These are phyloP conservation scores for Camponotus floridanus DNA, from an alignment of 1,140 invertebrate species.

Conservation along the genomic window DNA sequence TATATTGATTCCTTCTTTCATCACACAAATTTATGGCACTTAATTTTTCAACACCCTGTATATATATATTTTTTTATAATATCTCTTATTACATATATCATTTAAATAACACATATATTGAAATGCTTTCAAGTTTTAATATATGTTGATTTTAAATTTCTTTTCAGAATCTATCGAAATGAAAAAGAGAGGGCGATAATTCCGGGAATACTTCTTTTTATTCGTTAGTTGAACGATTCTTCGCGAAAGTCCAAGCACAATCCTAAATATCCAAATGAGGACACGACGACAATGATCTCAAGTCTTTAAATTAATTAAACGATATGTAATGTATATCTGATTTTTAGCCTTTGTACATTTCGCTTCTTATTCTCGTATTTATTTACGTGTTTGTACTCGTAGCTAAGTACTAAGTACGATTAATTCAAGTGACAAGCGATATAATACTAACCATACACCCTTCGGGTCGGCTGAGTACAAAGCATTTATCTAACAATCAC, in stretches of 20 bases:
- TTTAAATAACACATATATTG: background rate
- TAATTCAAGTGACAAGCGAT: conserved; percentile 54
- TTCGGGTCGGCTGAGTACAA: conserved; percentile 83
- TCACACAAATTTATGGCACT: no score
- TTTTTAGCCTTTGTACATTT: conserved; percentile 82
- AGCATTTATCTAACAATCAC: conserved; percentile 81
- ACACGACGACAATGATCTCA: conserved; percentile 84
- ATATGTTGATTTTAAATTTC: background rate
- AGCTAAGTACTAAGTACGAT: conserved; percentile 71
- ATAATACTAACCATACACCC: conserved; percentile 80
- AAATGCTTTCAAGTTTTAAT: background rate
- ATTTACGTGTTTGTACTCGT: conserved; percentile 81
- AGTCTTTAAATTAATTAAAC: conserved; percentile 82
- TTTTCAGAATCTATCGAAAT: background rate
- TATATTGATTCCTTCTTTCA: no score
- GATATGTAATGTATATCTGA: conserved; percentile 72
- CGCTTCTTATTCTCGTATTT: conserved; percentile 84
- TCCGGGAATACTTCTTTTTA: conserved; percentile 30
- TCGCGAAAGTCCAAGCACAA: conserved; percentile 59
- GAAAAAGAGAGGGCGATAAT: conserved; percentile 15
- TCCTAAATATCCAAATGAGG: conserved; percentile 48
- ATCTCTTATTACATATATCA: background rate
- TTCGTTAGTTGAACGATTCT: conserved; percentile 41
- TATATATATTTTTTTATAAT: background rate
- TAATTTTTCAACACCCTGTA: no score